Percentiles rank a stretch among this genome's conserved stretches.
Evolutionary conservation across 2,113 vertebrate species (phyloP).

Genomic region (Clarias batrachus): DNA sequence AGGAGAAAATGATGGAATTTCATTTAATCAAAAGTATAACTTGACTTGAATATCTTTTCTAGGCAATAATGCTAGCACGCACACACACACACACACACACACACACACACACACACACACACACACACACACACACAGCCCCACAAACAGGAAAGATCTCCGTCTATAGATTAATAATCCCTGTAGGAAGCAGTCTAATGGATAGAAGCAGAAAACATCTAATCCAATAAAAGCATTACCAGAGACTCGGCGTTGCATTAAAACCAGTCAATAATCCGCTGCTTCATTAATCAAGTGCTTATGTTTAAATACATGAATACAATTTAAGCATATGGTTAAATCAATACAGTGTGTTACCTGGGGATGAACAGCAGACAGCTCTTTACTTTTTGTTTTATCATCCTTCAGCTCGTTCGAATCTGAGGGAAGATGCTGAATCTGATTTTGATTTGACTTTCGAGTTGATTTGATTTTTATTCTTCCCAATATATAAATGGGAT

Average conservation of each 20-base stretch:
- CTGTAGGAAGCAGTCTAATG: slow-evolving; percentile 60
- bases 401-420: neutral
- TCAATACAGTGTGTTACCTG: slow-evolving; percentile 55
- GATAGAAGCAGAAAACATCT: slow-evolving; percentile 46
- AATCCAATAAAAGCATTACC: slow-evolving; percentile 57
- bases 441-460: neutral
- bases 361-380: slow-evolving; percentile 24
- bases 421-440: neutral
- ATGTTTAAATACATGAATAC: slow-evolving; percentile 62
- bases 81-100: slow-evolving; percentile 6
- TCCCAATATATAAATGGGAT: neutral
- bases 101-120: slow-evolving; percentile 38
- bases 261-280: slow-evolving; percentile 52
- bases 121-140: slow-evolving; percentile 33
- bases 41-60: neutral
- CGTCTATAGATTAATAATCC: slow-evolving; percentile 59
- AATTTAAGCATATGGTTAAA: slow-evolving; percentile 55
- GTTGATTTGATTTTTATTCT: neutral
- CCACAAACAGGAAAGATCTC: slow-evolving; percentile 53
- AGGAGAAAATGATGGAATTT: neutral
- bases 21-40: neutral
- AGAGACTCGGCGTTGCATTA: slow-evolving; percentile 52
- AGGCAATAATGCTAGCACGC: neutral
- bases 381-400: neutral
- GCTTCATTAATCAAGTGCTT: slow-evolving; percentile 53